Conservation (phyloP, 2,797 vertebrate species). For the Notamacropus eugenii region DNA sequence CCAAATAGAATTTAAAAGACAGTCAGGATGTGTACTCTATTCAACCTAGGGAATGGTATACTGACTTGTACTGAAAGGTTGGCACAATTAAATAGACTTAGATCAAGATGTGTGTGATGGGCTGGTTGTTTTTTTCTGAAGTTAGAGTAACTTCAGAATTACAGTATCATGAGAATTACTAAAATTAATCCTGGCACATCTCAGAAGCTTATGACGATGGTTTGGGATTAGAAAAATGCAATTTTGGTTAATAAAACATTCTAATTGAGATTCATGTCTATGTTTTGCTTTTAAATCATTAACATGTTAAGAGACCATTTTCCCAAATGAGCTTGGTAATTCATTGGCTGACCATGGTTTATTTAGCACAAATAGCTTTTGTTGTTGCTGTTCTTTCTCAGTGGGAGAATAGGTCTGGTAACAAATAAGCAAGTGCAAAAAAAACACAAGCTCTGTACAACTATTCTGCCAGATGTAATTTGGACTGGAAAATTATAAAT, state of each 20-base stretch:
- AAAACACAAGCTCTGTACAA: conserved; percentile 11
- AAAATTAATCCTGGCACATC: background rate
- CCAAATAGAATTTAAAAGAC: background rate
- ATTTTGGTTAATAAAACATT: background rate
- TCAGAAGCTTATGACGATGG: background rate
- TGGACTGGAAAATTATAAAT: background rate
- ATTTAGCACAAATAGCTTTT: background rate
- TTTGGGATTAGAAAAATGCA: background rate
- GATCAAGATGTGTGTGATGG: background rate
- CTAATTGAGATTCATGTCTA: conserved; percentile 27
- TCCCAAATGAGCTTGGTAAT: conserved; percentile 56
- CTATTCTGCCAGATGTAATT: background rate
- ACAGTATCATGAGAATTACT: background rate
- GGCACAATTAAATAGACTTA: background rate
- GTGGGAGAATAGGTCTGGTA: background rate
- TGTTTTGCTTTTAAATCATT: conserved; percentile 22
- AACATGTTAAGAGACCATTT: conserved; percentile 42
- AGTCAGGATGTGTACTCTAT: background rate
- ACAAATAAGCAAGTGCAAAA: background rate
- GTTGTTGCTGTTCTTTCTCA: background rate
- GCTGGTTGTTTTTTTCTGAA: background rate
- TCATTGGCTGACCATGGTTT: conserved; percentile 32
- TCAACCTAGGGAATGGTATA: background rate
- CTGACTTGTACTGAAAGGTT: background rate
- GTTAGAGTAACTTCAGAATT: background rate